Conservation (phyloP, 2,888 invertebrate species). For the Caenorhabditis sulstoni region DNA sequence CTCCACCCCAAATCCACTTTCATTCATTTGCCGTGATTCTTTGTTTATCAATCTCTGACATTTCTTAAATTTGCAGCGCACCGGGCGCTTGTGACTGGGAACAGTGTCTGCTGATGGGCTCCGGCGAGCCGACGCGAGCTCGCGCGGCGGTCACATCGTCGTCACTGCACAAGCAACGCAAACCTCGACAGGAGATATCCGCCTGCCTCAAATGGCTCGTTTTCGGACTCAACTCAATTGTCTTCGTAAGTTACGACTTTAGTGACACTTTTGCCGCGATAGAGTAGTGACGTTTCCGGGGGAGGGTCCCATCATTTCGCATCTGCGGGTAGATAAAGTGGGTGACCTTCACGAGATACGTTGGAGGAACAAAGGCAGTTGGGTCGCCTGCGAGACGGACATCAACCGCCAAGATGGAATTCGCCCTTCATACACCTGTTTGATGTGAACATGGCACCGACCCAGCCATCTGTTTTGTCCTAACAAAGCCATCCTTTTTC, state of each 20-base stretch:
- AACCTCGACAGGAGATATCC: slow-evolving; percentile 81
- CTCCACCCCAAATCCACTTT: slow-evolving; percentile 26
- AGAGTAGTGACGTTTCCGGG: slow-evolving; percentile 36
- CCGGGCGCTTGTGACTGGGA: slow-evolving; percentile 67
- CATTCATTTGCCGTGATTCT: slow-evolving; percentile 14
- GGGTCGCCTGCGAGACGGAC: slow-evolving; percentile 22
- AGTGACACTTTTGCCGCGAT: slow-evolving; percentile 30
- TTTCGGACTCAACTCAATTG: slow-evolving; percentile 78
- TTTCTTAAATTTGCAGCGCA: slow-evolving; percentile 54
- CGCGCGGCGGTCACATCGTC: slow-evolving; percentile 54
- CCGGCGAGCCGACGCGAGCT: slow-evolving; percentile 64
- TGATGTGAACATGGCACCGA: slow-evolving; percentile 10
- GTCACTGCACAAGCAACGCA: slow-evolving; percentile 64
- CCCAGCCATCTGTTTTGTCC: slow-evolving; percentile 31
- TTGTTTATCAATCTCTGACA: slow-evolving; percentile 8
- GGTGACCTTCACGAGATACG: slow-evolving; percentile 16
- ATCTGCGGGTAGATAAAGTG: slow-evolving; percentile 19
- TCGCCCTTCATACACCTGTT: slow-evolving; percentile 36
- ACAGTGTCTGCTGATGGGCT: slow-evolving; percentile 69
- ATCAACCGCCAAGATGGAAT: slow-evolving; percentile 43
- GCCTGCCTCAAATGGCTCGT: slow-evolving; percentile 80
- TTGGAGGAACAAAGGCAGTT: slow-evolving; percentile 20
- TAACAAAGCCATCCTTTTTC: slow-evolving; percentile 37
- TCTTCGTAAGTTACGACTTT: slow-evolving; percentile 72
- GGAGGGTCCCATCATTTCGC: slow-evolving; percentile 31